Evolutionary conservation across 2,797 vertebrate species (phyloP).

Genomic region (Aulostomus chinensis): DNA sequence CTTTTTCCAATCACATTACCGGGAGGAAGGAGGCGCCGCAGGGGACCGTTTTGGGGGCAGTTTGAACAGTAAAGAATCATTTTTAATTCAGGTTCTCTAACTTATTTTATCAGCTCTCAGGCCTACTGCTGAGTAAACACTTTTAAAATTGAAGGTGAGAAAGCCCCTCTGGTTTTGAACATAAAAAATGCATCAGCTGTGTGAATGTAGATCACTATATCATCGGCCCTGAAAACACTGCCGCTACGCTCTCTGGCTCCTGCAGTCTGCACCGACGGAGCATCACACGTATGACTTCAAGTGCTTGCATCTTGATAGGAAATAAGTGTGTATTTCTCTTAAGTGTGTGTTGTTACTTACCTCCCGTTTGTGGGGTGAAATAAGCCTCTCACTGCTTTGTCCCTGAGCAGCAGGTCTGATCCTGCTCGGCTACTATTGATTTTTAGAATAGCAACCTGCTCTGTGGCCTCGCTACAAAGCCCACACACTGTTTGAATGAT

Average conservation of each 20-base stretch:
- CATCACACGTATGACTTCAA: no score
- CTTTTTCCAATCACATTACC: constrained; percentile 38
- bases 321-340: no score
- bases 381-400: not conserved
- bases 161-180: constrained; percentile 70
- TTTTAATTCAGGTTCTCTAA: constrained; percentile 73
- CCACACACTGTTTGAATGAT: constrained; percentile 55
- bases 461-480: constrained; percentile 56
- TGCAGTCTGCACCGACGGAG: no score
- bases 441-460: constrained; percentile 49
- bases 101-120: constrained; percentile 69
- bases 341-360: constrained; percentile 9
- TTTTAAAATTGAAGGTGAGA: constrained; percentile 80
- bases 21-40: constrained; percentile 16
- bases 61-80: constrained; percentile 54
- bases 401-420: constrained; percentile 28
- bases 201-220: constrained; percentile 62
- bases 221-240: constrained; percentile 44
- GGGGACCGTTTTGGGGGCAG: constrained; percentile 45
- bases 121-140: constrained; percentile 77
- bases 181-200: constrained; percentile 78
- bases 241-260: constrained; percentile 6
- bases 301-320: no score
- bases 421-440: constrained; percentile 55
- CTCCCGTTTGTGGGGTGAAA: constrained; percentile 3